Evolutionary conservation across 2,888 invertebrate genomes (phyloP).

Genomic region (Eucera pruinosa): DNA sequence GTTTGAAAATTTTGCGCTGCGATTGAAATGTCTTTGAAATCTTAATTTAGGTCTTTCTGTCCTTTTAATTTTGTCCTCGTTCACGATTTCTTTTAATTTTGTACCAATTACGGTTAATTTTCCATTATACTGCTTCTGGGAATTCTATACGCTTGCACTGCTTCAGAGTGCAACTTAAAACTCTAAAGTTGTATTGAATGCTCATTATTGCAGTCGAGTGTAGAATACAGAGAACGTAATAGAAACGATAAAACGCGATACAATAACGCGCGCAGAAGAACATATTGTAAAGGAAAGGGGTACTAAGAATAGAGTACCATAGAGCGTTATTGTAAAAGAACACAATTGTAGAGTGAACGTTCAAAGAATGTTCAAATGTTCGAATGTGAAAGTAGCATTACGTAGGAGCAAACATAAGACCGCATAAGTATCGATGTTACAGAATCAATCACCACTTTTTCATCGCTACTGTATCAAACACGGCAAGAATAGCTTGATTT

Average conservation of each 20-base stretch:
- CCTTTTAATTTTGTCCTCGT: neutral
- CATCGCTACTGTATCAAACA: neutral
- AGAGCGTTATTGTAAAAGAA: slow-evolving; percentile 22
- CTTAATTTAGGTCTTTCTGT: too few relatives aligned
- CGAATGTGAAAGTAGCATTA: slow-evolving; percentile 11
- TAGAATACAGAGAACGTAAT: slow-evolving; percentile 25
- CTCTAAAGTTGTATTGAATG: neutral
- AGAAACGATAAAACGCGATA: slow-evolving; percentile 28
- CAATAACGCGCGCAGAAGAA: slow-evolving; percentile 33
- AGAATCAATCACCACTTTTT: neutral
- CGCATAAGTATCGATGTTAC: slow-evolving; percentile 4
- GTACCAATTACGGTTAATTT: neutral
- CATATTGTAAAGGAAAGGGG: slow-evolving; percentile 6
- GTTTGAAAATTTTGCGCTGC: too few relatives aligned
- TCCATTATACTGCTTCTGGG: neutral
- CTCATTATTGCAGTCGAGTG: slow-evolving; percentile 19
- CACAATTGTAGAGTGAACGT: slow-evolving; percentile 5
- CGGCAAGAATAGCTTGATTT: too few relatives aligned
- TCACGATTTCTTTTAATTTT: neutral
- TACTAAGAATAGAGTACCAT: slow-evolving; percentile 17
- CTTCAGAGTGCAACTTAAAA: neutral
- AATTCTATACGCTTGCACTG: neutral
- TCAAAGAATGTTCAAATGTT: slow-evolving; percentile 27
- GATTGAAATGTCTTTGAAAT: too few relatives aligned
- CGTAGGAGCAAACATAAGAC: neutral